phyloP scores from a whole-genome alignment of 2,888 invertebrate genomes.

The Pachydiplax longipennis region DNA sequence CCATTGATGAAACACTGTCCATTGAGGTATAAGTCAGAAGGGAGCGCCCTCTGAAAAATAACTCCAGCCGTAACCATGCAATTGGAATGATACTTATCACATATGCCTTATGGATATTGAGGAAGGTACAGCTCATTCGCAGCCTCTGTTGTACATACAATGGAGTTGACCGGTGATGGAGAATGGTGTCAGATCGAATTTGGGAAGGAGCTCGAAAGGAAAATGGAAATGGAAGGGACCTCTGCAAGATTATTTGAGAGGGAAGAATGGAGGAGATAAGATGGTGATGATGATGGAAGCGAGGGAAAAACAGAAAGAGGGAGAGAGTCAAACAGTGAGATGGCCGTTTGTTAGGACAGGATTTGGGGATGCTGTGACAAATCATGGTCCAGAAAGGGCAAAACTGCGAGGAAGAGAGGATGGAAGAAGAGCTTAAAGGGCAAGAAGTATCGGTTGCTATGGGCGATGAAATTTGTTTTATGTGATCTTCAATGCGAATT shows the following conservation, averaged over 20 bases:
- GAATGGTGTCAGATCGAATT: not conserved
- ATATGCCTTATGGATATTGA: too few species aligned
- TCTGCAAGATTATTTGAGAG: not conserved
- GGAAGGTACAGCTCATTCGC: too few species aligned
- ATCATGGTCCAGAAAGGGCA: not conserved
- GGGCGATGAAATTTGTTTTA: too few species aligned
- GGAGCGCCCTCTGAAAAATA: too few species aligned
- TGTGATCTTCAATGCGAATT: too few species aligned
- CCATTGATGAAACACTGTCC: too few species aligned
- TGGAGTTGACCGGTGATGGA: not conserved
- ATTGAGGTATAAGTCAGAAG: too few species aligned
- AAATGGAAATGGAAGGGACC: not conserved
- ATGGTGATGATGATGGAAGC: not conserved
- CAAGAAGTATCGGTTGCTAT: not conserved
- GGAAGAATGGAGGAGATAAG: not conserved
- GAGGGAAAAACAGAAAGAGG: not conserved
- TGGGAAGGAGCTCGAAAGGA: not conserved
- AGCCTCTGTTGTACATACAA: not conserved
- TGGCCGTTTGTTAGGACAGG: conserved; percentile 35
- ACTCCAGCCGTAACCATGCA: too few species aligned
- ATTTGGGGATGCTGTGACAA: not conserved
- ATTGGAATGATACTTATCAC: too few species aligned
- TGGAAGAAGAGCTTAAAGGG: not conserved
- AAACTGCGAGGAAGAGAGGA: not conserved
- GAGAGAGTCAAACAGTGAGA: not conserved